Evolutionary conservation across 2,113 vertebrate genomes (phyloP).

Genomic region (Patagioenas fasciata): DNA sequence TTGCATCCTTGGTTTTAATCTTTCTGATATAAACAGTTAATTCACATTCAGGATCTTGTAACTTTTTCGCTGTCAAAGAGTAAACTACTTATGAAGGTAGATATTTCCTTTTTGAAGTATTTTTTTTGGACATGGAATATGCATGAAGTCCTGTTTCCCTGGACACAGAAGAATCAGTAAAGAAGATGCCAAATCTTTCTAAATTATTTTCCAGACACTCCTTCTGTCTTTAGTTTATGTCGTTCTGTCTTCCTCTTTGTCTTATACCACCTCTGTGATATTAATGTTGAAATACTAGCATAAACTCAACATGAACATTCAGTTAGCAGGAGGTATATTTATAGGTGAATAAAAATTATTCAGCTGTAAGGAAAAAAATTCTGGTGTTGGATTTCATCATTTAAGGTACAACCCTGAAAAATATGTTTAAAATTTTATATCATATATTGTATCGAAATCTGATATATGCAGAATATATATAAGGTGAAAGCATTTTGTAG

Average conservation of each 20-base stretch:
- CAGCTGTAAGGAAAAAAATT: background rate
- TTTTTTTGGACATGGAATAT: background rate
- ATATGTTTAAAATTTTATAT: background rate
- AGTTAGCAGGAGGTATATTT: background rate
- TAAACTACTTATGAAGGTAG: background rate
- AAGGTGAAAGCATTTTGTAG: background rate
- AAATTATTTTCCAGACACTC: background rate
- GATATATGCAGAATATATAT: background rate
- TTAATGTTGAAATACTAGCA: background rate
- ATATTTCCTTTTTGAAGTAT: background rate
- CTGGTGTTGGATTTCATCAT: background rate
- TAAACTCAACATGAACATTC: background rate
- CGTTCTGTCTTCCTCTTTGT: background rate
- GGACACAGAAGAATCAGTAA: background rate
- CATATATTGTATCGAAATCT: background rate
- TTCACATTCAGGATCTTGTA: background rate
- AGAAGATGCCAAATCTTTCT: background rate
- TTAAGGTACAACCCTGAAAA: background rate
- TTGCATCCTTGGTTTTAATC: background rate
- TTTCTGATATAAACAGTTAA: background rate
- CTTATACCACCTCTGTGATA: background rate
- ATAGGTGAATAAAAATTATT: background rate
- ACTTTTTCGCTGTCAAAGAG: background rate
- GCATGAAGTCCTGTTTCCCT: background rate
- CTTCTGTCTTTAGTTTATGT: background rate